A percentile compares a stretch with the other conserved stretches of the same genome.
phyloP scores from a whole-genome alignment of 2,113 vertebrate species.

The Ochotona princeps region DNA sequence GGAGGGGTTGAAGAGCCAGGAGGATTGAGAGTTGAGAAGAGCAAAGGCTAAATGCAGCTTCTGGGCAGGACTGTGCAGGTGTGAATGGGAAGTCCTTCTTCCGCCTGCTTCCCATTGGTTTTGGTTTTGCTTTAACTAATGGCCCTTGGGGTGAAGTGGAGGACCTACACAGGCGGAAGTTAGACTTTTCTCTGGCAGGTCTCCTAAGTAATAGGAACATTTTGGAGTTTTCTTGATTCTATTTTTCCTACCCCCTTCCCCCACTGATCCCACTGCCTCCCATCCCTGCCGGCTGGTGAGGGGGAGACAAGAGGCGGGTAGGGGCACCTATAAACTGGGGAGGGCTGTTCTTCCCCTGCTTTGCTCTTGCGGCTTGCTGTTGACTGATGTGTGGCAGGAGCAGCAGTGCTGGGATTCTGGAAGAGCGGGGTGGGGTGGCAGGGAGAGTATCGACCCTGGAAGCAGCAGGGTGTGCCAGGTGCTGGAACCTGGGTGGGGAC shows the following conservation, averaged over 20 bases:
- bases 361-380: neutral
- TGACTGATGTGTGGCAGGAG: neutral
- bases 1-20: neutral
- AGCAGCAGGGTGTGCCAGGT: neutral
- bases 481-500: neutral
- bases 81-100: rapidly evolving
- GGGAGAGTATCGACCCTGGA: neutral
- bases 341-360: neutral
- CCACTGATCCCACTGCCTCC: neutral
- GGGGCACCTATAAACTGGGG: too few relatives aligned
- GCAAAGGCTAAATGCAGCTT: neutral
- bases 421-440: rapidly evolving
- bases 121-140: neutral
- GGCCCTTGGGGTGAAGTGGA: neutral
- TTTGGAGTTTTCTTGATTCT: neutral
- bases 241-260: neutral
- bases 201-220: neutral
- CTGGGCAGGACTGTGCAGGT: neutral
- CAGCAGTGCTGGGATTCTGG: neutral
- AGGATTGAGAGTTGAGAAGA: neutral
- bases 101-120: too few relatives aligned
- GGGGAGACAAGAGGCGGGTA: neutral
- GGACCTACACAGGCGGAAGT: neutral
- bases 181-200: neutral
- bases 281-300: neutral